phyloP scores from a whole-genome alignment of 2,113 vertebrate genomes.

The Ranitomeya imitator region DNA sequence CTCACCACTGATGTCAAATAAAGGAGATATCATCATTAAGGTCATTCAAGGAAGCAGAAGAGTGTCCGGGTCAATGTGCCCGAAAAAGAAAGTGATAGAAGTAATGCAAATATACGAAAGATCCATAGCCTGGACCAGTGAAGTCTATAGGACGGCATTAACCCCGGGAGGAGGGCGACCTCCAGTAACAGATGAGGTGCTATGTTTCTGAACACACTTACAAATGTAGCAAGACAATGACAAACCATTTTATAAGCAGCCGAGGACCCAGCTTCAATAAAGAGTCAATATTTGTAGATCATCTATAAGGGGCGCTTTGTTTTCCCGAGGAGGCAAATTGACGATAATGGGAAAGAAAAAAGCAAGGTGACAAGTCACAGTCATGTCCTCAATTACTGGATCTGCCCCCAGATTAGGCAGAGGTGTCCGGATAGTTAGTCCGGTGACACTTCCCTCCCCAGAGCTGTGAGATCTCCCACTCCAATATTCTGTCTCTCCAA shows the following conservation, averaged over 20 bases:
- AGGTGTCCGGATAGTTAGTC: conserved; percentile 47
- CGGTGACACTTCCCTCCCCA: conserved; percentile 26
- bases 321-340: conserved; percentile 6
- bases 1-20: not conserved
- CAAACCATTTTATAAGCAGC: conserved; percentile 59
- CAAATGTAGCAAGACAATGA: conserved; percentile 47
- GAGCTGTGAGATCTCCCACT: conserved; percentile 42
- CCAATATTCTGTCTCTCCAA: conserved; percentile 38
- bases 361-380: conserved; percentile 40
- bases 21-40: not conserved
- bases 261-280: not conserved
- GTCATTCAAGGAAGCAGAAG: conserved; percentile 4
- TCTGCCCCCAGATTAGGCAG: conserved; percentile 50
- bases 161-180: not conserved
- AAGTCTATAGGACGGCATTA: no score
- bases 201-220: conserved; percentile 47
- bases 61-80: not conserved
- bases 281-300: conserved; percentile 47
- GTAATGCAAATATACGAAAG: not conserved
- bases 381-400: conserved; percentile 51
- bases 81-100: not conserved
- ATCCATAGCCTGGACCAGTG: no score
- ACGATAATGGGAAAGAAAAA: conserved; percentile 30
- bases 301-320: conserved; percentile 20
- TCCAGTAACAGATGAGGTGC: conserved; percentile 28